These are phyloP conservation scores for Paracentrotus lividus DNA, from an alignment of 53 echinoderm and acorn worm genomes.

Conservation along the genomic window DNA sequence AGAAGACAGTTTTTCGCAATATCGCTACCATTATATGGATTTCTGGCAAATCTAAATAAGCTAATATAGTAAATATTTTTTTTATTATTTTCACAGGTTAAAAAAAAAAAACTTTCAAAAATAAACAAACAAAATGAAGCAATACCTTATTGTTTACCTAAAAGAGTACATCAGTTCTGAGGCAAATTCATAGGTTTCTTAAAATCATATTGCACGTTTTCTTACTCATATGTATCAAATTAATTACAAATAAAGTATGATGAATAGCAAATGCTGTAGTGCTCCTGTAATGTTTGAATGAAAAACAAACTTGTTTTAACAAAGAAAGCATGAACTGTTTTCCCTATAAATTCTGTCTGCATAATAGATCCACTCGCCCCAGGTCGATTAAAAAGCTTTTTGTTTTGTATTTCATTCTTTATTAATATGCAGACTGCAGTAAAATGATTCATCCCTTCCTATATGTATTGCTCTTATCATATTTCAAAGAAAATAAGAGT, in stretches of 20 bases:
- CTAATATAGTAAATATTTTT: neutral
- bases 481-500: too few relatives aligned
- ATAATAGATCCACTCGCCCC: too few relatives aligned
- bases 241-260: neutral
- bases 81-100: neutral
- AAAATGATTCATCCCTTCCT: too few relatives aligned
- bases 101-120: neutral
- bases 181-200: neutral
- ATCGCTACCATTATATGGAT: too few relatives aligned
- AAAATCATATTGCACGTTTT: constrained; percentile 34
- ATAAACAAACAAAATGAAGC: neutral
- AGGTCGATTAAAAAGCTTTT: too few relatives aligned
- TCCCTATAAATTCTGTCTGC: too few relatives aligned
- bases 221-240: neutral
- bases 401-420: too few relatives aligned
- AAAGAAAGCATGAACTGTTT: too few relatives aligned
- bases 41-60: too few relatives aligned
- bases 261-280: neutral
- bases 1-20: neutral
- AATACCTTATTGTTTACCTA: neutral
- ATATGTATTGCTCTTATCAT: too few relatives aligned
- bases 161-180: neutral
- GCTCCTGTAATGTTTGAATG: neutral
- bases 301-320: too few relatives aligned
- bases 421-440: too few relatives aligned